Percentiles rank a stretch among this genome's conserved stretches.
Evolutionary conservation across 2,113 vertebrate genomes (phyloP).

Genomic region (Tenebrosternarchus preto): DNA sequence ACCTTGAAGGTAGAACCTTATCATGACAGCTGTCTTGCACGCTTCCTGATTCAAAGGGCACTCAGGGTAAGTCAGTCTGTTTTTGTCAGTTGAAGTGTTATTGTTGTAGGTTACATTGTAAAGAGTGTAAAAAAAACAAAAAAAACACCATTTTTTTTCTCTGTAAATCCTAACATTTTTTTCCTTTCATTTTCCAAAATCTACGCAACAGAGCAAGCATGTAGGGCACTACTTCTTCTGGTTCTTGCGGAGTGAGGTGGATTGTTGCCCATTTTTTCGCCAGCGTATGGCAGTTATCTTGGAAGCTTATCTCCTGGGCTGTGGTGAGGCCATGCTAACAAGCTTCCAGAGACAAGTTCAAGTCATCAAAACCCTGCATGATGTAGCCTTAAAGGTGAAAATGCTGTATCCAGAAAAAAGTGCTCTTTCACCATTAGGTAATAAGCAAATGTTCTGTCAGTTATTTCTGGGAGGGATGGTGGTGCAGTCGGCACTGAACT

Average conservation of each 20-base stretch:
- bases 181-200: not conserved
- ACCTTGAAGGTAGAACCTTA: constrained; percentile 80
- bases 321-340: constrained; percentile 70
- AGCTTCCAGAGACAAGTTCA: constrained; percentile 72
- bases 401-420: constrained; percentile 69
- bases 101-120: not conserved
- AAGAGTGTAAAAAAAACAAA: no score
- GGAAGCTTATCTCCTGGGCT: constrained; percentile 78
- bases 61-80: constrained; percentile 68
- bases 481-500: no score
- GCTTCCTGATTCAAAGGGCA: constrained; percentile 75
- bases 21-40: constrained; percentile 76
- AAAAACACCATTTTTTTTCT: no score
- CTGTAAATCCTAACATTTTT: not conserved
- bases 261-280: constrained; percentile 70
- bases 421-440: constrained; percentile 69
- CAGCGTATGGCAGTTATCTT: constrained; percentile 77
- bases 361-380: constrained; percentile 66
- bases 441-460: not conserved
- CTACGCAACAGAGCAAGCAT: constrained; percentile 73
- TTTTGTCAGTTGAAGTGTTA: not conserved
- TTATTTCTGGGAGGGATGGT: no score
- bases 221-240: constrained; percentile 83
- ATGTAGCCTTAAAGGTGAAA: constrained; percentile 68
- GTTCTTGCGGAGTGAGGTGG: constrained; percentile 77